These are phyloP conservation scores for Symphodus melops DNA, from an alignment of 2,113 vertebrate genomes.

Conservation along the genomic window DNA sequence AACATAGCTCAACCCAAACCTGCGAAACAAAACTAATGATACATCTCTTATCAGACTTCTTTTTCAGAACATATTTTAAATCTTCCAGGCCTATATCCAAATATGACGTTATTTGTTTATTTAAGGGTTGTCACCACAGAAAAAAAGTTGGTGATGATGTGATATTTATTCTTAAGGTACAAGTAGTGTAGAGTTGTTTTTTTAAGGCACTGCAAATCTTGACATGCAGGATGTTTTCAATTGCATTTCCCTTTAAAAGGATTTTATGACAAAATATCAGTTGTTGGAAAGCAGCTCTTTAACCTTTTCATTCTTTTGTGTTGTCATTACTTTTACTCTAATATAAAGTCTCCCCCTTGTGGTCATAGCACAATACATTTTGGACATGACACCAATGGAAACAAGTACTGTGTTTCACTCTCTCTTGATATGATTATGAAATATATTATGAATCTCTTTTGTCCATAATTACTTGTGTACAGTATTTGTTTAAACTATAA, in stretches of 20 bases:
- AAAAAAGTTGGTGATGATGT: neutral
- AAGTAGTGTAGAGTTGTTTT: too few species aligned
- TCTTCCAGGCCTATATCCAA: neutral
- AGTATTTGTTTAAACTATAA: neutral
- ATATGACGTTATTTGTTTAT: neutral
- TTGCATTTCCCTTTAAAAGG: too few species aligned
- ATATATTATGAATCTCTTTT: neutral
- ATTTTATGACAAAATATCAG: neutral
- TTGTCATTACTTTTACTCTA: neutral
- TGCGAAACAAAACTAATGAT: neutral
- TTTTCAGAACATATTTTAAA: neutral
- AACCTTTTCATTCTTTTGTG: neutral
- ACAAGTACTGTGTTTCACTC: neutral
- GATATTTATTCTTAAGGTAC: neutral
- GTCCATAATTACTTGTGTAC: neutral
- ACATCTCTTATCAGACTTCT: neutral
- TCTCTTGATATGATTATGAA: neutral
- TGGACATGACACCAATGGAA: neutral
- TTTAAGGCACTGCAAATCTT: too few species aligned
- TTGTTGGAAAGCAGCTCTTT: neutral
- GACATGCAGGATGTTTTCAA: too few species aligned
- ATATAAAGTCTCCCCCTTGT: conserved; percentile 44
- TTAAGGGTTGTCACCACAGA: neutral
- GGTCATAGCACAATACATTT: conserved; percentile 5
- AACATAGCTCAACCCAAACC: neutral